A percentile compares a stretch with the other conserved stretches of the same genome.
Evolutionary conservation across 2,797 vertebrate species (phyloP).

Genomic region (Phoeniculus purpureus): DNA sequence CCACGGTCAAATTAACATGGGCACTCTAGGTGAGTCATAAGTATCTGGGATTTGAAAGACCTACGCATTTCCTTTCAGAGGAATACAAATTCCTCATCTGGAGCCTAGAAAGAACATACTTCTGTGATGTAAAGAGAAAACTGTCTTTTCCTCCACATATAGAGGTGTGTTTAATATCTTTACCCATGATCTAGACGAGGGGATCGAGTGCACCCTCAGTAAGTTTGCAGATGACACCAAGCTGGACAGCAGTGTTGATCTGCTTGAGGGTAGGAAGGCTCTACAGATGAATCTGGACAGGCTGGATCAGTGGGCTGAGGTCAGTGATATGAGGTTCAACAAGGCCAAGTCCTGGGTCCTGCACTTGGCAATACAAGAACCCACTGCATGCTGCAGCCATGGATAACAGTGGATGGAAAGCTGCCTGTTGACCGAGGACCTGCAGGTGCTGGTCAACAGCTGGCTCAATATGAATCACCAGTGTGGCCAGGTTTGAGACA

Average conservation of each 20-base stretch:
- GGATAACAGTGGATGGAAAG: not conserved
- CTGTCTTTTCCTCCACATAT: not conserved
- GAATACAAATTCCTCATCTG: not conserved
- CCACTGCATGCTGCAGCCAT: not conserved
- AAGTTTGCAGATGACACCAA: not conserved
- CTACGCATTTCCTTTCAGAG: not conserved
- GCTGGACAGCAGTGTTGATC: not conserved
- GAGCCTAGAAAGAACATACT: not conserved
- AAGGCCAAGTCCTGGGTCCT: not conserved
- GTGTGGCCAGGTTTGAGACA: not conserved
- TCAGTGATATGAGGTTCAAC: not conserved
- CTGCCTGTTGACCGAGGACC: fast-evolving
- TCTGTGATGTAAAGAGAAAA: not conserved
- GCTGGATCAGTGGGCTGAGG: not conserved
- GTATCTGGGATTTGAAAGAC: not conserved
- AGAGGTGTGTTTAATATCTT: not conserved
- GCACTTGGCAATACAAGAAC: not conserved
- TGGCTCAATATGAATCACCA: not conserved
- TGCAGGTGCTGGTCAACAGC: not conserved
- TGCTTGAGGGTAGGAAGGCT: not conserved
- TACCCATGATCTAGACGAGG: not conserved
- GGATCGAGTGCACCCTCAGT: not conserved
- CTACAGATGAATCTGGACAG: not conserved
- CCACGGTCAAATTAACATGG: not conserved
- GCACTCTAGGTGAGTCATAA: not conserved